Conservation (phyloP, 2,797 vertebrate genomes). For the Darevskia nairensis region DNA sequence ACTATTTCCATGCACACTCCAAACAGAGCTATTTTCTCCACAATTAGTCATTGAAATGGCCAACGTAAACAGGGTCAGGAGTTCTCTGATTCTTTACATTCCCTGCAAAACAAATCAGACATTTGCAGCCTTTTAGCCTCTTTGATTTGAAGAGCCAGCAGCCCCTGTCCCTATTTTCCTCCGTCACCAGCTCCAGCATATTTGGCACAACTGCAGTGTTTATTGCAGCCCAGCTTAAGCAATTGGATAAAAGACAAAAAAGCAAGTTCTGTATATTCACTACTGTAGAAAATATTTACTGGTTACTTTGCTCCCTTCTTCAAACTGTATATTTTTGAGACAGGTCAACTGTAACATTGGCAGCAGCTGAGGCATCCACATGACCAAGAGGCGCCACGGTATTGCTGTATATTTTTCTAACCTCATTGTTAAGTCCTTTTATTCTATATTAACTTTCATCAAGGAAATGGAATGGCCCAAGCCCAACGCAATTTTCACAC, state of each 20-base stretch:
- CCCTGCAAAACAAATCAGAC: slow-evolving; percentile 70
- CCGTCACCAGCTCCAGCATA: slow-evolving; percentile 20
- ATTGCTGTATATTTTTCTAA: slow-evolving; percentile 1
- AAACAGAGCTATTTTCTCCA: slow-evolving; percentile 76
- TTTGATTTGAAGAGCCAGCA: slow-evolving; percentile 53
- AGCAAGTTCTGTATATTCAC: slow-evolving; percentile 6
- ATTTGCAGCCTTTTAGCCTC: slow-evolving; percentile 63
- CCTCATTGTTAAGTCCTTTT: neutral
- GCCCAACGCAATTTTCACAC: neutral
- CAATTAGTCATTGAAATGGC: slow-evolving; percentile 78
- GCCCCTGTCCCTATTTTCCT: slow-evolving; percentile 49
- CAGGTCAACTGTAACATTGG: neutral
- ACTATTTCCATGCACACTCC: slow-evolving; percentile 72
- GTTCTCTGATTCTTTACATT: slow-evolving; percentile 76
- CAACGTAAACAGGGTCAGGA: slow-evolving; percentile 77
- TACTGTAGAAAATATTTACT: neutral
- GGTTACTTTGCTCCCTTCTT: slow-evolving; percentile 23
- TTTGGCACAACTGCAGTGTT: slow-evolving; percentile 54
- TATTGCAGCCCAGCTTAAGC: slow-evolving; percentile 4
- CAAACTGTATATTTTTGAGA: neutral
- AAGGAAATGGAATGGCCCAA: slow-evolving; percentile 21
- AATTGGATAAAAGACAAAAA: slow-evolving; percentile 33
- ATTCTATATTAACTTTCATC: neutral
- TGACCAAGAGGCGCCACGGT: neutral
- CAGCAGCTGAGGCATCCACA: neutral